Base-by-base conservation (phyloP, 2,113 vertebrate genomes). In the Otolemur garnettii region DNA sequence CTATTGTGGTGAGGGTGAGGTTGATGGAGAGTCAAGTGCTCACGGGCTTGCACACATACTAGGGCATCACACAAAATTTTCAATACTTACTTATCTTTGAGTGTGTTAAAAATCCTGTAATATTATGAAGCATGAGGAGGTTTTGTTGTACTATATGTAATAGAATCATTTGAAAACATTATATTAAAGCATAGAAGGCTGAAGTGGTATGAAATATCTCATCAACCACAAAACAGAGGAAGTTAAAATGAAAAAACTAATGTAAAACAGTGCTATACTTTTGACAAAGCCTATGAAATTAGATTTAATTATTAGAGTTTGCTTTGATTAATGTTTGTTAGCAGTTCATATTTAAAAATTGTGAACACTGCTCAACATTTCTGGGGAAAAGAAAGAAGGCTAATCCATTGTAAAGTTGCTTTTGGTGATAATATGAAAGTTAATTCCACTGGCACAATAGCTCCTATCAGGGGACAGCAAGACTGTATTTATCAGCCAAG, bases 111-210 rank as follows among this genome's bases (percentile, higher is more conserved):
- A 84, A 53, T 53, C 10, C 2, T 92, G 8, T 18, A 50, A 62
- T 42, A 53, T 42, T 50, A 45, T 11, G 62, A 45, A 33, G 45
- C 0, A 55, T 35, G n/a, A 33, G 33, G 24, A 75, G 1, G 35
- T 12, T 28, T 71, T 74, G 4, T 55, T 74, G 26, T 2, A 88
- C 35, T 79, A 33, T 33, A 24, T 26, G 12, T 35, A 57, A 59
- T 30, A 94, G 8, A 81, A 87, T 68, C 91, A 75, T 77, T 55
- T 84, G 33, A 80, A 95, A 91, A 33, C 4, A 4, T 19, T n/a
- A 50, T 59, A 57, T 78, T 3, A 42, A 57, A 78, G n/a, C 89
- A 79, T 21, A 57, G 7, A 22, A 55, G 5, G 6, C 57, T 45
- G 11, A 85, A 13, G 7, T 79, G 26, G 0, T 3, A n/a, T 42